A percentile compares a stretch with the other conserved stretches of the same genome.
Conservation (phyloP, 2,888 invertebrate species). For the Molanna angustata region DNA sequence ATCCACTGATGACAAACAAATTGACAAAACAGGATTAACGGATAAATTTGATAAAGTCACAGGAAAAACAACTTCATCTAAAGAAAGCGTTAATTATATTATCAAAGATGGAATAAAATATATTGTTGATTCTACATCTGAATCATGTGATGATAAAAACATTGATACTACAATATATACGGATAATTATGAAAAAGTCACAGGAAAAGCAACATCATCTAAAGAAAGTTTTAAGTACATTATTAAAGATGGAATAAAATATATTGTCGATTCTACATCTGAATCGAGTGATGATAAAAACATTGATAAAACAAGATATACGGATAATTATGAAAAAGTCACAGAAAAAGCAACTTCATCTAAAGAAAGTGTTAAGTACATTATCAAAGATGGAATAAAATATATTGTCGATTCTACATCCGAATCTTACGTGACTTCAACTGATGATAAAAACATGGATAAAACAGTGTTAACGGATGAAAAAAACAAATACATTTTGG, state of each 20-base stretch:
- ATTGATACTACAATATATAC: background rate
- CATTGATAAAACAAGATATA: no score
- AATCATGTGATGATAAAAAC: background rate
- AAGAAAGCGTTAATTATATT: constrained; percentile 13
- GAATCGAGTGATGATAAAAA: no score
- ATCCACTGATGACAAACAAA: background rate
- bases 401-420: constrained; percentile 26
- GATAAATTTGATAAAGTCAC: no score
- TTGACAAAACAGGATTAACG: background rate
- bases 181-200: no score
- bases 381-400: constrained; percentile 27
- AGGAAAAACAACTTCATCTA: background rate
- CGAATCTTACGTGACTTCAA: background rate
- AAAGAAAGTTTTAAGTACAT: no score
- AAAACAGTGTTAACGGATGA: background rate
- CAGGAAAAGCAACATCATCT: no score
- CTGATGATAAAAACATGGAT: background rate
- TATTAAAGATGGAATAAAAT: no score
- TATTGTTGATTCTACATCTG: constrained; percentile 7
- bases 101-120: constrained; percentile 25
- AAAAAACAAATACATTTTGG: background rate
- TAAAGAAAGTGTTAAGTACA: constrained; percentile 16
- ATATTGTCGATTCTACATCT: no score
- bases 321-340: no score
- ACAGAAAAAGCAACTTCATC: no score